A percentile compares a stretch with the other conserved stretches of the same genome.
phyloP scores from a whole-genome alignment of 2,113 vertebrate genomes.

The Colistium nudipinnis region DNA sequence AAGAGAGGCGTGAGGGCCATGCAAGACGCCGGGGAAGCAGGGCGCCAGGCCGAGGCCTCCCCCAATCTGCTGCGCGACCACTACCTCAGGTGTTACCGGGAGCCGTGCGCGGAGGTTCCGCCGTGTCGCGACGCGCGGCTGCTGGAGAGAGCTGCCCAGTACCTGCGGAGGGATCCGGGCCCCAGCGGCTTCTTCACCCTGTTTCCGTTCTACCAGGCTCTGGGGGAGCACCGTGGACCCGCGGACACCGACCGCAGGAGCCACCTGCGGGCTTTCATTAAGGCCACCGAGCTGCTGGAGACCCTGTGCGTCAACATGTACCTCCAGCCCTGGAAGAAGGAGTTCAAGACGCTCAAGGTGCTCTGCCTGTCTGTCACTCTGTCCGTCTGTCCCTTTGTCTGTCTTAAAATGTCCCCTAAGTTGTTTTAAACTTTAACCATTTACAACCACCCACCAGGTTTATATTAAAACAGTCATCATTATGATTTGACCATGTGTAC shows the following conservation, averaged over 20 bases:
- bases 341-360: slow-evolving; percentile 77
- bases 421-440: not conserved
- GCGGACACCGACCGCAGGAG: slow-evolving; percentile 5
- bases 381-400: not conserved
- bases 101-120: slow-evolving; percentile 1
- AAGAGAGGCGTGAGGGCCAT: slow-evolving; percentile 32
- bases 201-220: slow-evolving; percentile 63
- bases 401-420: not conserved
- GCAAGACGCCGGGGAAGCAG: slow-evolving; percentile 49
- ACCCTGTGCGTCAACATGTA: slow-evolving; percentile 75
- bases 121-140: slow-evolving; percentile 44
- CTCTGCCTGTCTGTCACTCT: not conserved
- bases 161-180: slow-evolving; percentile 39
- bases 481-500: too few relatives aligned
- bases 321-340: slow-evolving; percentile 81
- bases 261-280: slow-evolving; percentile 52
- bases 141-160: slow-evolving; percentile 42
- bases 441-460: too few relatives aligned
- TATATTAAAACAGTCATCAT: too few relatives aligned
- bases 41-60: slow-evolving; percentile 9
- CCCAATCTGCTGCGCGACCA: slow-evolving; percentile 44
- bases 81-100: slow-evolving; percentile 51
- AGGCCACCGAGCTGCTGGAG: slow-evolving; percentile 75
- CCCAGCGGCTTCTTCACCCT: slow-evolving; percentile 32
- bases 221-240: not conserved